Base-by-base conservation (phyloP, 2,888 invertebrate species). In the Meteorus cinctellus region DNA sequence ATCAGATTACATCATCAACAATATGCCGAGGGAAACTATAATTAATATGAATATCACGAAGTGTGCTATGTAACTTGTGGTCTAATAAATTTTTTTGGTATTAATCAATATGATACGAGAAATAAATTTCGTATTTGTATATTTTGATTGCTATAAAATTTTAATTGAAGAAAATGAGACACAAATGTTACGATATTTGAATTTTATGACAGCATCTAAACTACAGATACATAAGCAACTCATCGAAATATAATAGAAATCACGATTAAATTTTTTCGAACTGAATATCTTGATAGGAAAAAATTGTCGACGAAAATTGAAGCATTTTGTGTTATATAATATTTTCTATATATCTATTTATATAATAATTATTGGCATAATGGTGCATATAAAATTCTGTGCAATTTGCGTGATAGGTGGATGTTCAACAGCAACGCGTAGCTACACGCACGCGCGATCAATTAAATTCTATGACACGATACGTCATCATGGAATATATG, bases 381-480 rank as follows among this genome's bases (percentile, higher is more conserved):
- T 63, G 51, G 19, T 31, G 63, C 16, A 31, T 14, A 72, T 65
- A 51, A 51, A 51, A 51, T 65, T 65, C 48, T 36, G 51, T 63
- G 29, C 34, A 69, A 76, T 76, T 76, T 72, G 76, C 76, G 76
- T 76, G 76, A 76, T 76, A 76, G 76, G 76, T 76, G 72, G 29
- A 67, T 78, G 69, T 74, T 69, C 36, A 16, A 27, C 63, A 16
- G 19, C 29, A 16, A 16, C 27, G 12, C 67, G 70, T 71, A 68
- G 72, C 55, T 76, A 77, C 79, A 79, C 79, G 82, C 86, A 86
- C 84, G 85, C 85, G 82, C 84, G 81, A 81, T 84, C 85, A 87
- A 87, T 87, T 87, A 87, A 85, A 86, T 86, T 84, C 80, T 82
- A 83, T 80, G 78, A 83, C 83, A 81, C 74, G 77, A 78, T 81